These are phyloP conservation scores for Xerus rutilus DNA, from an alignment of 2,797 vertebrate species.

Conservation along the genomic window DNA sequence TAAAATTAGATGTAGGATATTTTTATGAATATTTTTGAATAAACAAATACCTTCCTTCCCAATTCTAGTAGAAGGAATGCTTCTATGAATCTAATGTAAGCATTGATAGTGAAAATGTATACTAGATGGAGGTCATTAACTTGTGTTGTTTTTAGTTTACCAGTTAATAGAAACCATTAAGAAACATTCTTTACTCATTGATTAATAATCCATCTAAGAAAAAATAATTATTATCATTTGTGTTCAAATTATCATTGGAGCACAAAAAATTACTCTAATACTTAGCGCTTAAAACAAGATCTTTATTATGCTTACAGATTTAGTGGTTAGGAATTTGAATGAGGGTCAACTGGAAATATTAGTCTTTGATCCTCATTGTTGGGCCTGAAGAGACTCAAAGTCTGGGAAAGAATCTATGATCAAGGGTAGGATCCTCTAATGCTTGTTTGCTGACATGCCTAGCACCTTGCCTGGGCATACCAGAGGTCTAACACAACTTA, in stretches of 20 bases:
- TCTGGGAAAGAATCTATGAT: not conserved
- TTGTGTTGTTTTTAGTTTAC: not conserved
- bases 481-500: not conserved
- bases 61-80: not conserved
- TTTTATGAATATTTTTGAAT: not conserved
- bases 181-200: not conserved
- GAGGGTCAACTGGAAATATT: not conserved
- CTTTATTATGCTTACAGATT: not conserved
- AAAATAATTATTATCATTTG: not conserved
- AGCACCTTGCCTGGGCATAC: not conserved
- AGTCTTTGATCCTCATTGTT: not conserved
- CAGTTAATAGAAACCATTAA: not conserved
- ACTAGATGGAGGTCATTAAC: not conserved
- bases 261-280: not conserved
- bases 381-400: not conserved
- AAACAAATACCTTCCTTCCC: not conserved
- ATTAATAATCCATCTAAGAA: not conserved
- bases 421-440: not conserved
- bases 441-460: not conserved
- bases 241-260: not conserved
- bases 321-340: not conserved
- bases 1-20: not conserved
- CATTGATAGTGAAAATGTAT: not conserved
- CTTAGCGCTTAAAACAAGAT: not conserved
- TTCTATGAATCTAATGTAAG: not conserved